A percentile compares a stretch with the other conserved stretches of the same genome.
These are phyloP conservation scores for Hyles lineata DNA, from an alignment of 2,888 invertebrate genomes.

Conservation along the genomic window DNA sequence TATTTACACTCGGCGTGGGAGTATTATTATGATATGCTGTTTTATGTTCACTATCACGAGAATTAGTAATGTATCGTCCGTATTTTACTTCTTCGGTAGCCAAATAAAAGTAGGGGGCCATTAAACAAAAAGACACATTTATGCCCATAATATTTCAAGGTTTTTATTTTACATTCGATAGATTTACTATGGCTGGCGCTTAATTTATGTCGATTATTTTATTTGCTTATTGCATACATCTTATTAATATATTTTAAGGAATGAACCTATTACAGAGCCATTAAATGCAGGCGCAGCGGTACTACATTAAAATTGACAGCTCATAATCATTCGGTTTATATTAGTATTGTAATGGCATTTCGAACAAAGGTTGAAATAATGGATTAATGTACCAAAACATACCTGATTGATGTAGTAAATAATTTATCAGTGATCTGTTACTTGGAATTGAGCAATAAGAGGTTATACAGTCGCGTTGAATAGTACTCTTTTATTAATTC, in stretches of 20 bases:
- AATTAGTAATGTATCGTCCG: conserved; percentile 52
- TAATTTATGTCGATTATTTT: conserved; percentile 60
- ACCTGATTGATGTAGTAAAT: neutral
- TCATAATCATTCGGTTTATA: neutral
- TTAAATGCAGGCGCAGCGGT: neutral
- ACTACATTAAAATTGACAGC: neutral
- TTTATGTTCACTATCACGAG: conserved; percentile 61
- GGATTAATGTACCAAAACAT: neutral
- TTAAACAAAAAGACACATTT: conserved; percentile 72
- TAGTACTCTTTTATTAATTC: conserved; percentile 17
- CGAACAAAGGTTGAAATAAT: neutral
- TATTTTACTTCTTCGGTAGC: conserved; percentile 70
- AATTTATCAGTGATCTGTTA: neutral
- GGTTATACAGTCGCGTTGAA: neutral
- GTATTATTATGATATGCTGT: conserved; percentile 35
- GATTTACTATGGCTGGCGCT: conserved; percentile 65
- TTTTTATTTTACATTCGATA: conserved; percentile 68
- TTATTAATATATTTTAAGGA: conserved; percentile 13
- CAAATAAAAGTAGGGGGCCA: conserved; percentile 66
- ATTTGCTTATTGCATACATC: conserved; percentile 66
- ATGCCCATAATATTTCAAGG: conserved; percentile 67
- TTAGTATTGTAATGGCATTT: neutral
- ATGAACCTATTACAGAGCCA: neutral
- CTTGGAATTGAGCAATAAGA: neutral
- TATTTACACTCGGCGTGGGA: conserved; percentile 27